These are phyloP conservation scores for Lepidotrigona ventralis DNA, from an alignment of 1,140 invertebrate species.

Conservation along the genomic window DNA sequence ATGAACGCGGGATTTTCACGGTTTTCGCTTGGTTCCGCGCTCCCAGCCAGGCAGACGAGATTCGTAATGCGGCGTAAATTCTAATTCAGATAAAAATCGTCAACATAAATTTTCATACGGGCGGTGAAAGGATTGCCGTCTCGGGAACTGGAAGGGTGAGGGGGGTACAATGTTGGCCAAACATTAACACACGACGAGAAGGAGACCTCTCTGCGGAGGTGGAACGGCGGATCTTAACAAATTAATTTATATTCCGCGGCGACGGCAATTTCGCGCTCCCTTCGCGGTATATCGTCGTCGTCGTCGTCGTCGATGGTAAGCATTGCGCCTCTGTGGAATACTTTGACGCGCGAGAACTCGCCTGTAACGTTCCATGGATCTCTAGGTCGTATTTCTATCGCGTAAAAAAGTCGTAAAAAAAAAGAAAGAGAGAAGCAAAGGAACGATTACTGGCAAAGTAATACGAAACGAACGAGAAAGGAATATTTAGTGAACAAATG, in stretches of 20 bases:
- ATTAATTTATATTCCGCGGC: conserved; percentile 61
- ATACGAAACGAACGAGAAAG: not conserved
- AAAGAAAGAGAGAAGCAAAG: not conserved
- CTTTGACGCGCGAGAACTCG: conserved; percentile 10
- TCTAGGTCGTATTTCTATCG: not conserved
- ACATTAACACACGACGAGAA: conserved; percentile 49
- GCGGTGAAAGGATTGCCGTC: conserved; percentile 29
- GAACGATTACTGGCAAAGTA: conserved; percentile 2
- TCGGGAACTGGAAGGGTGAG: conserved; percentile 11
- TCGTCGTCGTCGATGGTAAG: not conserved
- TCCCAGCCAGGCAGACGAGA: not conserved
- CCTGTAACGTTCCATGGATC: not conserved
- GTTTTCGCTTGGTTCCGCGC: not conserved
- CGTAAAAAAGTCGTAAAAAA: conserved; percentile 6
- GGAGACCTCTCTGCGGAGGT: not conserved
- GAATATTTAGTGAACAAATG: conserved; percentile 16
- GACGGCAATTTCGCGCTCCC: conserved; percentile 46
- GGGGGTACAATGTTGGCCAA: conserved; percentile 39
- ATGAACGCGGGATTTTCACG: too few species aligned
- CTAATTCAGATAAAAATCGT: conserved; percentile 60
- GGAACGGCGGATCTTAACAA: conserved; percentile 55
- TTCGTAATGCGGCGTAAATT: conserved; percentile 49
- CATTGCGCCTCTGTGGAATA: conserved; percentile 32
- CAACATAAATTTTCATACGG: conserved; percentile 58
- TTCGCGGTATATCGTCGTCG: conserved; percentile 1